A percentile compares a stretch with the other conserved stretches of the same genome.
These are phyloP conservation scores for Pangasianodon hypophthalmus DNA, from an alignment of 2,113 vertebrate genomes.

Conservation along the genomic window DNA sequence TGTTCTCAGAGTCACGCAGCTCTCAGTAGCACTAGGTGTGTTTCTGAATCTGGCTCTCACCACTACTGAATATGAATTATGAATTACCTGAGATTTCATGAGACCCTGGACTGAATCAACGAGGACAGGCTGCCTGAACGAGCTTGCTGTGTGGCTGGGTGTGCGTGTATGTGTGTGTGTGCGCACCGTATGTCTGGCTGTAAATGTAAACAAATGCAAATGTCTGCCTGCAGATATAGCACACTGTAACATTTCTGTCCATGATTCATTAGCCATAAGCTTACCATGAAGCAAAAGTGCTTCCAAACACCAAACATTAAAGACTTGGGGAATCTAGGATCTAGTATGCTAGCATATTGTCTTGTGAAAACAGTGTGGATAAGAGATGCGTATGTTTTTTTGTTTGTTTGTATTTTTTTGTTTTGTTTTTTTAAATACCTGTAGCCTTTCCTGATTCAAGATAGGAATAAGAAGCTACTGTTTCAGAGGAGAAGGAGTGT, in stretches of 20 bases:
- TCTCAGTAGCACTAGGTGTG: background rate
- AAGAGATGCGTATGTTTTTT: background rate
- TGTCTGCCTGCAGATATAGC: background rate
- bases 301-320: background rate
- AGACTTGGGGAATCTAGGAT: background rate
- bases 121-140: background rate
- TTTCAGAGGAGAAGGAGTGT: background rate
- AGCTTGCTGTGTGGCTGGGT: background rate
- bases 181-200: background rate
- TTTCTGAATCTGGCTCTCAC: background rate
- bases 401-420: no score
- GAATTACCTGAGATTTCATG: background rate
- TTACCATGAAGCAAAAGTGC: background rate
- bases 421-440: background rate
- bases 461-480: background rate
- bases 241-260: background rate
- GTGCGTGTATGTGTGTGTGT: no score
- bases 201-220: background rate
- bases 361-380: background rate
- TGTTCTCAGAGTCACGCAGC: background rate
- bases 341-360: background rate
- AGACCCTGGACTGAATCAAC: background rate
- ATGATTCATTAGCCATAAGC: background rate
- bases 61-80: background rate
- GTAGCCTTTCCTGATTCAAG: background rate